These are phyloP conservation scores for Sweltsa coloradensis DNA, from an alignment of 1,140 invertebrate genomes.

Conservation along the genomic window DNA sequence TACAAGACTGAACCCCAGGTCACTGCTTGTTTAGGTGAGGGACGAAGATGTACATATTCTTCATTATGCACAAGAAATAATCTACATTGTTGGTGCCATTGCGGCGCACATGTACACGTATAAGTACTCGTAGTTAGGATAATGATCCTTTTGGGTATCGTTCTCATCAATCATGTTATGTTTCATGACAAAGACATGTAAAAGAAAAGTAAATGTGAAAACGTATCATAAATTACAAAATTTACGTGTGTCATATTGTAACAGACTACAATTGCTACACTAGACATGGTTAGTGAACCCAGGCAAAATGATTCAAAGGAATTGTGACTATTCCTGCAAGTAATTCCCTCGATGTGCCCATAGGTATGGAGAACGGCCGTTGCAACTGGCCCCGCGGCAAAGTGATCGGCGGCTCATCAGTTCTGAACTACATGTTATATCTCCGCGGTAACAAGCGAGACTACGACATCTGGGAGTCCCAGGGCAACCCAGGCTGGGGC, in stretches of 20 bases:
- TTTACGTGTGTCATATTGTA: conserved; percentile 23
- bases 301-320: not conserved
- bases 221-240: no score
- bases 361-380: conserved; percentile 19
- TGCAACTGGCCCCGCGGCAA: conserved; percentile 32
- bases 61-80: not conserved
- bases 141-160: not conserved
- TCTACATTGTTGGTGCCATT: not conserved
- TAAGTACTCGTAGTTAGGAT: not conserved
- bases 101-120: not conserved
- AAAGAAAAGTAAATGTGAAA: no score
- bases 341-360: not conserved
- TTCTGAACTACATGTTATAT: conserved; percentile 52
- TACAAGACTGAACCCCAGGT: not conserved
- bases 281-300: not conserved
- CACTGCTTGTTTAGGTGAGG: not conserved
- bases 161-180: not conserved
- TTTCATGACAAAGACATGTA: conserved; percentile 15
- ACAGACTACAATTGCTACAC: conserved; percentile 28
- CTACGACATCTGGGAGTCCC: conserved; percentile 75
- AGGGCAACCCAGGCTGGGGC: conserved; percentile 53
- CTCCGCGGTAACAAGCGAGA: conserved; percentile 46
- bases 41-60: not conserved
- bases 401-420: conserved; percentile 41
- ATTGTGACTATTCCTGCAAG: not conserved